Conservation (phyloP, 2,113 vertebrate genomes). For the Anguilla japonica region DNA sequence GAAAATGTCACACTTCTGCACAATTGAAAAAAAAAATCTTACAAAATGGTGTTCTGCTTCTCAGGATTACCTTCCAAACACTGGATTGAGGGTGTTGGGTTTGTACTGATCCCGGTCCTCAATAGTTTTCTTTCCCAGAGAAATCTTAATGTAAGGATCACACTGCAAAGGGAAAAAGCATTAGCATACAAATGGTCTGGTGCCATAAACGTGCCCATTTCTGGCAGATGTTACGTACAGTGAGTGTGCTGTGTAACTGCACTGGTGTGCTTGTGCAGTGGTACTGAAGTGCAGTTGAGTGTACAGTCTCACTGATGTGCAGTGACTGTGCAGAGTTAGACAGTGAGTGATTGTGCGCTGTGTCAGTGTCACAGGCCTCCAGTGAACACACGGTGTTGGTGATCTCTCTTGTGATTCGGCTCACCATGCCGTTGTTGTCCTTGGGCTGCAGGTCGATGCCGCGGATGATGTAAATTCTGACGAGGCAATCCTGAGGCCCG, state of each 20-base stretch:
- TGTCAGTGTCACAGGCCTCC: neutral
- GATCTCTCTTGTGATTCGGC: constrained; percentile 25
- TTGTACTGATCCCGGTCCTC: constrained; percentile 92
- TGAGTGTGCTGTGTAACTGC: neutral
- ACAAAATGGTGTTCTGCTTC: neutral
- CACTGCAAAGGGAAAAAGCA: constrained; percentile 63
- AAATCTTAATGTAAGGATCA: constrained; percentile 95
- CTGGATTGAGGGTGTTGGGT: constrained; percentile 83
- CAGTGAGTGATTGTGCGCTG: too few relatives aligned
- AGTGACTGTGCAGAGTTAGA: too few relatives aligned
- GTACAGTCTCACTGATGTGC: neutral
- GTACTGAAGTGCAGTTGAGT: neutral
- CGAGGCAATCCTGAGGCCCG: constrained; percentile 87
- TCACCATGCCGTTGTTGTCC: constrained; percentile 93
- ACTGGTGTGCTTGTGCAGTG: too few relatives aligned
- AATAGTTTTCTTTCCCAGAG: constrained; percentile 82
- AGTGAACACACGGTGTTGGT: neutral
- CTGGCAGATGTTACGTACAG: neutral
- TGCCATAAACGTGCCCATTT: neutral
- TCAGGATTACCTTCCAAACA: constrained; percentile 88
- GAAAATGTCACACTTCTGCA: neutral
- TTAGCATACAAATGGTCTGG: neutral
- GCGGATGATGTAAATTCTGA: constrained; percentile 86
- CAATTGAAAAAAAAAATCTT: neutral
- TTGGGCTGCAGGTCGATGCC: constrained; percentile 89